These are phyloP conservation scores for Grantiella picta DNA, from an alignment of 2,113 vertebrate species.

Conservation along the genomic window DNA sequence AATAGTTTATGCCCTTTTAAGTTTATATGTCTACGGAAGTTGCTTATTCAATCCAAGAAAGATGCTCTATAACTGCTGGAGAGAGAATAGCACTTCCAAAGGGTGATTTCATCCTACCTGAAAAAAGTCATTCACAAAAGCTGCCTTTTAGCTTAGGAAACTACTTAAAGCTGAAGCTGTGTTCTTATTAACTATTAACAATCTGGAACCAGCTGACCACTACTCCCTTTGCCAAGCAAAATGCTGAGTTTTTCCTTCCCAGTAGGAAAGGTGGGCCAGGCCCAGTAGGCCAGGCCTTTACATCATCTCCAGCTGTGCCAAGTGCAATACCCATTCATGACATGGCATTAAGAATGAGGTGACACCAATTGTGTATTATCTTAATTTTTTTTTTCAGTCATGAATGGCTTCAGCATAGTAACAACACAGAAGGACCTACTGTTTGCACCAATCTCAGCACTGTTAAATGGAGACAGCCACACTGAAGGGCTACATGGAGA, in stretches of 20 bases:
- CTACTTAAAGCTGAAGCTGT: not conserved
- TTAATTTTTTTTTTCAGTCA: not conserved
- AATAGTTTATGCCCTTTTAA: not conserved
- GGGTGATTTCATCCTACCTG: not conserved
- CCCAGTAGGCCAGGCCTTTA: not conserved
- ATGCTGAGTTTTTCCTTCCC: not conserved
- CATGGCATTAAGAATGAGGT: not conserved
- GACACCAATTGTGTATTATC: not conserved
- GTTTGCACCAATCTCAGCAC: not conserved
- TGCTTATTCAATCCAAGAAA: not conserved
- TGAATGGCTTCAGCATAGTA: not conserved
- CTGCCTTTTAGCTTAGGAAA: not conserved
- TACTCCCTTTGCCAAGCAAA: not conserved
- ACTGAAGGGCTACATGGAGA: not conserved
- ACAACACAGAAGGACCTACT: not conserved
- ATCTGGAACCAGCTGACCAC: not conserved
- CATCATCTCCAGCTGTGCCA: not conserved
- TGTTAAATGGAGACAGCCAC: not conserved
- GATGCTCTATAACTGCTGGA: not conserved
- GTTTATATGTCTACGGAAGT: not conserved
- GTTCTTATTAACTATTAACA: not conserved
- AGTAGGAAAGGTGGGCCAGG: not conserved
- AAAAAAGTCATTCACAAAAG: not conserved
- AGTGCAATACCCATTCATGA: rapidly evolving
- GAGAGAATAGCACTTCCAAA: not conserved